These are phyloP conservation scores for Notocelia uddmanniana DNA, from an alignment of 2,888 invertebrate species.

Conservation along the genomic window DNA sequence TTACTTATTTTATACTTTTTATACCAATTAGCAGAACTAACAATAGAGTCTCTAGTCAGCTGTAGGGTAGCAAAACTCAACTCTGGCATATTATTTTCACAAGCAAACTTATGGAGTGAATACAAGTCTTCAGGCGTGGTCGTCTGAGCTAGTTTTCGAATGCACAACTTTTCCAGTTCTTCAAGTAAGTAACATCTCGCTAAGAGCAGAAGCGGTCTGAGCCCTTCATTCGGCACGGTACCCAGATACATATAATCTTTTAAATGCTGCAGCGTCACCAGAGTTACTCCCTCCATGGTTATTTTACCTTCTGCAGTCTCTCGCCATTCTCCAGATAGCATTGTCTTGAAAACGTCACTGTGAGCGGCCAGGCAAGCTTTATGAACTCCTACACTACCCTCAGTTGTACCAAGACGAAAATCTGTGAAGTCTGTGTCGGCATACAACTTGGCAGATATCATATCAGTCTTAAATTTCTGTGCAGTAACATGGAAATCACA, in stretches of 20 bases:
- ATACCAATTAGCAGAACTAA: not conserved
- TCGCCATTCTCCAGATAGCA: constrained; percentile 2
- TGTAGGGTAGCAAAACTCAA: constrained; percentile 13
- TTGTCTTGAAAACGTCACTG: constrained; percentile 2
- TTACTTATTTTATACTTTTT: not conserved
- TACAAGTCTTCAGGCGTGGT: not conserved
- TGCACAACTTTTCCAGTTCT: not conserved
- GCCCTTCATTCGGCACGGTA: constrained; percentile 3
- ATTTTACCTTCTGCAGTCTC: constrained; percentile 4
- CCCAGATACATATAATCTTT: constrained; percentile 18
- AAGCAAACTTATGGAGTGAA: not conserved
- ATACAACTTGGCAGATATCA: constrained; percentile 16
- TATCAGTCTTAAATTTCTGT: constrained; percentile 63
- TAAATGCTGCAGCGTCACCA: constrained; percentile 3
- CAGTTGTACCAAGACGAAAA: not conserved
- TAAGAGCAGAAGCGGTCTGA: not conserved
- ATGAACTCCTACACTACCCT: constrained; percentile 5
- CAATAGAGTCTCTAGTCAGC: constrained; percentile 6
- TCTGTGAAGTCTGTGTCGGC: constrained; percentile 2
- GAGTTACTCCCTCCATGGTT: constrained; percentile 1
- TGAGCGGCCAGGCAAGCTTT: constrained; percentile 14
- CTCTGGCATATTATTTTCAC: constrained; percentile 17
- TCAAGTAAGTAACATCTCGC: not conserved
- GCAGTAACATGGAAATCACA: constrained; percentile 1
- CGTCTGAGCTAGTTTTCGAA: not conserved